Evolutionary conservation across 64 coral and sea anemone genomes (phyloP).

Genomic region (Catalaphyllia jardinei): DNA sequence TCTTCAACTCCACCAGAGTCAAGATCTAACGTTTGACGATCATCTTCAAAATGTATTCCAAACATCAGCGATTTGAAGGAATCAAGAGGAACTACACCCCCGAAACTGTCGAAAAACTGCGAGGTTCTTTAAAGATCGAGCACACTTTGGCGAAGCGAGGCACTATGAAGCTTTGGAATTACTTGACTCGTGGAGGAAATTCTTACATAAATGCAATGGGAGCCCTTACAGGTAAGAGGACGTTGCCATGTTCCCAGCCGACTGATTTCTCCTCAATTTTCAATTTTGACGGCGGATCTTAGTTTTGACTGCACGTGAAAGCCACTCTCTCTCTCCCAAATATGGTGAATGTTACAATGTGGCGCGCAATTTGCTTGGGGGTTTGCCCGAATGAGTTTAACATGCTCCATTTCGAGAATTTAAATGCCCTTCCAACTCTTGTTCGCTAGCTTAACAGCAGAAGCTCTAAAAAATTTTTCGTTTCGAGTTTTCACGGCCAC

Average conservation of each 20-base stretch:
- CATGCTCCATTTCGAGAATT: neutral
- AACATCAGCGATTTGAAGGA: conserved; percentile 78
- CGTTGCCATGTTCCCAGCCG: neutral
- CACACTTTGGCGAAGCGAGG: conserved; percentile 86
- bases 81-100: conserved; percentile 85
- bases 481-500: conserved; percentile 11
- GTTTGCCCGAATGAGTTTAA: neutral
- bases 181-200: conserved; percentile 73
- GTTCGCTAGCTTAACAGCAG: neutral
- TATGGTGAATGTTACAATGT: conserved; percentile 27
- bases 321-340: conserved; percentile 40
- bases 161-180: conserved; percentile 80
- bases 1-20: neutral
- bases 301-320: conserved; percentile 56
- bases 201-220: conserved; percentile 92
- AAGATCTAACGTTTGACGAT: neutral
- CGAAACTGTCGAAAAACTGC: conserved; percentile 71
- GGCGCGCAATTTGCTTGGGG: conserved; percentile 24
- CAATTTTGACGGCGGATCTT: conserved; percentile 15
- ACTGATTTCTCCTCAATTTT: too few species aligned
- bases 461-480: neutral
- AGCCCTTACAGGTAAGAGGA: conserved; percentile 82
- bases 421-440: neutral
- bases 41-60: conserved; percentile 46
- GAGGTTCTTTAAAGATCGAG: conserved; percentile 88